Base-by-base conservation (phyloP, 2,888 invertebrate species). In the Dicycla oo region DNA sequence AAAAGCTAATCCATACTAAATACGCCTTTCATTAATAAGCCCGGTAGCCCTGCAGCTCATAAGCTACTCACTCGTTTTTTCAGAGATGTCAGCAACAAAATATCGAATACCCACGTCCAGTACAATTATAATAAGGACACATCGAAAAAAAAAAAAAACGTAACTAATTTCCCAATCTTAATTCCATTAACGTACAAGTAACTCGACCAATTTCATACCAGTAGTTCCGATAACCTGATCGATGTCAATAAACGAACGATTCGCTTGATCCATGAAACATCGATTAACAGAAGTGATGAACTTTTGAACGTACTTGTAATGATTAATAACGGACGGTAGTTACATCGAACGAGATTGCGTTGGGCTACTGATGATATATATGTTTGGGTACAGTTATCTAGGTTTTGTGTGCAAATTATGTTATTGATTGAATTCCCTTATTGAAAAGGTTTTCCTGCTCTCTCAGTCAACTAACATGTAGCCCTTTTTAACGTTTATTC, bases 311-410 rank as follows among this genome's bases (percentile, higher is more conserved):
- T 56, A 26, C 72, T 66, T 69, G 43, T 51, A 70, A 43, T 75
- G 71, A 81, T 84, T 76, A 75, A 76, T 78, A 69, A 71, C 34
- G 20, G 5, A 34, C 10, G 15, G n/a, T 13, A 58, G 47, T 13
- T 45, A 49, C 10, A 43, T 20, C 56, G n/a, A 65, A 53, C 26
- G 40, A 58, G 34, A 58, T 53, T 51, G 18, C 49, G 4, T 70
- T 60, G 51, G 18, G 45, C 30, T 51, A 13, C 15, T 34, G 20
- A 30, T 45, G 2, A 20, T 2, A 6, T 23, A 34, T 15, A 18
- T 68, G 20, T 45, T 40, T 72, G 10, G 3, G 13, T 26, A 38
- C 26, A 43, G 3, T 30, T n/a, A 43, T 34, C 5, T 40, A 7
- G 6, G 23, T 13, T 40, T 40, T 30, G 6, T 34, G 20, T 20